Evolutionary conservation across 53 echinoderm and acorn worm species (phyloP).

Genomic region (Holothuria leucospilota): DNA sequence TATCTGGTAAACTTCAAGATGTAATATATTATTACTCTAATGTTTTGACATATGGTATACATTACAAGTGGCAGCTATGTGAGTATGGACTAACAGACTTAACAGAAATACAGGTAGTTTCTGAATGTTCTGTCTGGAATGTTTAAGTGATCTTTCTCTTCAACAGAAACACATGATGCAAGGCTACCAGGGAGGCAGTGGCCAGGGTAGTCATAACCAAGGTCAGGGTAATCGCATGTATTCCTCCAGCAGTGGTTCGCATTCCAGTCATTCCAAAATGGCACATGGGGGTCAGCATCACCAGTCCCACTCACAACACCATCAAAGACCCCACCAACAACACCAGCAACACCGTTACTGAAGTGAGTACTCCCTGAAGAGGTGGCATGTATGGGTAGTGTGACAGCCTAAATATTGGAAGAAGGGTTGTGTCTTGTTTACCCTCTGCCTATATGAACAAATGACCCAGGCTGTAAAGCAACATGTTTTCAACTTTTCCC

Average conservation of each 20-base stretch:
- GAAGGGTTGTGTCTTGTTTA: no score
- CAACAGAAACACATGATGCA: conserved; percentile 76
- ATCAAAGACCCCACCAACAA: conserved; percentile 57
- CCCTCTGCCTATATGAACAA: no score
- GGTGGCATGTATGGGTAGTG: background rate
- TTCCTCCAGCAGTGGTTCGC: conserved; percentile 64
- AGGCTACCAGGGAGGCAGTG: conserved; percentile 79
- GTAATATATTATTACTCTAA: no score
- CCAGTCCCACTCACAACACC: conserved; percentile 71
- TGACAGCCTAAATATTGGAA: no score
- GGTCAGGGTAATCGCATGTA: conserved; percentile 74
- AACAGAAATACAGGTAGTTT: no score
- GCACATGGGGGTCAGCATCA: conserved; percentile 76
- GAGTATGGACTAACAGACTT: no score
- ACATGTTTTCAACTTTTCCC: no score
- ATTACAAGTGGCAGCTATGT: no score
- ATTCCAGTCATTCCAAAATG: conserved; percentile 52
- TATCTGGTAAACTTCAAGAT: no score
- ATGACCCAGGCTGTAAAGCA: no score
- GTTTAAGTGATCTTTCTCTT: background rate
- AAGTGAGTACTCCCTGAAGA: background rate
- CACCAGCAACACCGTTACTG: conserved; percentile 44
- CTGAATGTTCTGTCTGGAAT: no score
- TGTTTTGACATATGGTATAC: no score
- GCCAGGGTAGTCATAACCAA: conserved; percentile 71